Percentiles rank a stretch among this genome's conserved stretches.
These are phyloP conservation scores for Vimba vimba DNA, from an alignment of 2,113 vertebrate genomes.

Conservation along the genomic window DNA sequence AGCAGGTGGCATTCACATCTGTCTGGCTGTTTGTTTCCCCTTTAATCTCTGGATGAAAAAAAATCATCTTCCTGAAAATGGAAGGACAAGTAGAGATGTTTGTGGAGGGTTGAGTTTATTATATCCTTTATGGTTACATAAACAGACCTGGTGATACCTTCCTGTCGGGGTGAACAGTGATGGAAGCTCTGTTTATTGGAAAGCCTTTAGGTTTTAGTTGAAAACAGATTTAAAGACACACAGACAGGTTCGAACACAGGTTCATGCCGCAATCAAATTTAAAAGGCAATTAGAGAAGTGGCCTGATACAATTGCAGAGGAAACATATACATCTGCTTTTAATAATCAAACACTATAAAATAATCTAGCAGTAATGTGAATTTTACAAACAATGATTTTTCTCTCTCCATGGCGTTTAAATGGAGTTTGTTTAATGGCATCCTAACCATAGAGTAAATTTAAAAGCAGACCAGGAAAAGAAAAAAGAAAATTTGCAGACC, in stretches of 20 bases:
- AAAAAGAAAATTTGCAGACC: not conserved
- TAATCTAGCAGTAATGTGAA: not conserved
- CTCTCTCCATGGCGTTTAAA: no score
- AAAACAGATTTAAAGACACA: conserved; percentile 18
- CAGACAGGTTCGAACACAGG: not conserved
- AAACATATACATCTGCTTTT: not conserved
- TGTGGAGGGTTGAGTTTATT: conserved; percentile 68
- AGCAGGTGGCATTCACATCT: conserved; percentile 81
- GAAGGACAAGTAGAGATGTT: conserved; percentile 63
- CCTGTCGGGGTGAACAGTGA: conserved; percentile 64
- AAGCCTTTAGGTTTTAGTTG: conserved; percentile 1
- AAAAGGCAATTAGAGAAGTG: not conserved
- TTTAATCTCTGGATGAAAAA: conserved; percentile 72
- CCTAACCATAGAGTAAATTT: not conserved
- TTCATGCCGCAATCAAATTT: not conserved
- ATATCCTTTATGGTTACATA: conserved; percentile 68
- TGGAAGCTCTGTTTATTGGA: conserved; percentile 51
- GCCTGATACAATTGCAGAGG: not conserved
- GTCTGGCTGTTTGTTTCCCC: conserved; percentile 77
- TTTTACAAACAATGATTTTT: not conserved
- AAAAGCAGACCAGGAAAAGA: not conserved
- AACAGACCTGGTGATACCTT: conserved; percentile 69
- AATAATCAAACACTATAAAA: not conserved
- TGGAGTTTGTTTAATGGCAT: not conserved
- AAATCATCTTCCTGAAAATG: conserved; percentile 59